Evolutionary conservation across 2,888 invertebrate species (phyloP).

Genomic region (Elegia similella): DNA sequence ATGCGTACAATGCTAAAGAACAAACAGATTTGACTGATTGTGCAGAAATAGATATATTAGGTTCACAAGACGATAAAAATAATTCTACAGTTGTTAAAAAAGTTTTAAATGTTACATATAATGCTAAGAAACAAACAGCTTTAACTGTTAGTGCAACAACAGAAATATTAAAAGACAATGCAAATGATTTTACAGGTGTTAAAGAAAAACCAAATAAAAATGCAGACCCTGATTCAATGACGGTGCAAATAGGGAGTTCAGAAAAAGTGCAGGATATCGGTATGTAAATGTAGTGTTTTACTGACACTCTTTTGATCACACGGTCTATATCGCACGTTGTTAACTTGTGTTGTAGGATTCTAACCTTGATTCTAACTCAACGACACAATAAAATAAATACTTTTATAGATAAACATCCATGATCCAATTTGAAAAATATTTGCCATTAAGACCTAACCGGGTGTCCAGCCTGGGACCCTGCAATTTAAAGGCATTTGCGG

Average conservation of each 20-base stretch:
- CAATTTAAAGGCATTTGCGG: too few relatives aligned
- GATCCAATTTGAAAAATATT: too few relatives aligned
- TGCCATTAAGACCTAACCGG: too few relatives aligned
- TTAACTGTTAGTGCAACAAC: not conserved
- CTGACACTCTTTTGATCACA: too few relatives aligned
- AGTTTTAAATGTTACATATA: conserved; percentile 1
- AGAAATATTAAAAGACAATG: not conserved
- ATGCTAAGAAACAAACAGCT: not conserved
- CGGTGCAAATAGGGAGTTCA: conserved; percentile 49
- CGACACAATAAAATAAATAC: too few relatives aligned
- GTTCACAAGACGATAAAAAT: not conserved
- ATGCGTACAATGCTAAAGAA: not conserved
- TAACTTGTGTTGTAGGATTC: too few relatives aligned
- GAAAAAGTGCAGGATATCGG: conserved; percentile 26
- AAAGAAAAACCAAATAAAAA: not conserved
- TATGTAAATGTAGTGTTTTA: too few relatives aligned
- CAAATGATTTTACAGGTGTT: not conserved
- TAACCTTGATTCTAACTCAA: too few relatives aligned
- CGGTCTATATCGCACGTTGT: too few relatives aligned
- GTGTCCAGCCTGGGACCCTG: too few relatives aligned
- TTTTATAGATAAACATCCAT: too few relatives aligned
- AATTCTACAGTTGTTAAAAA: not conserved
- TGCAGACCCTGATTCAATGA: conserved; percentile 39
- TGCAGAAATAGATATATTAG: not conserved
- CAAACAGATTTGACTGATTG: not conserved